phyloP scores from a whole-genome alignment of 2,113 vertebrate genomes.

The Bubo scandiacus region DNA sequence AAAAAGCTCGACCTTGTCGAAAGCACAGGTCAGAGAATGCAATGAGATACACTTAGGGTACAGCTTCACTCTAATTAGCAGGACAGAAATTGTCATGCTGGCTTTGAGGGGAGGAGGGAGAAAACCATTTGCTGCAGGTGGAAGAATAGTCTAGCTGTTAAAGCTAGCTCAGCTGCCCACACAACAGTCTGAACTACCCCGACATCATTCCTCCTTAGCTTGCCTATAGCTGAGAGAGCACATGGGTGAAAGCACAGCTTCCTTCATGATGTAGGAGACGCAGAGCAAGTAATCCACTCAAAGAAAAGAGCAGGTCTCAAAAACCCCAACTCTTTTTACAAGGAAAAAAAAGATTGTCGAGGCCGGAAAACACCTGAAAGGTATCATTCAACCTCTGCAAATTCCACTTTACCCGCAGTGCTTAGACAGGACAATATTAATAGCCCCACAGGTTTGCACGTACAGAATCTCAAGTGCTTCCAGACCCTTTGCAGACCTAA shows the following conservation, averaged over 20 bases:
- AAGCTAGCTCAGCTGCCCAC: not conserved
- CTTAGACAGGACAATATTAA: not conserved
- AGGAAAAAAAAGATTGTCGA: not conserved
- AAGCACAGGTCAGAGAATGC: not conserved
- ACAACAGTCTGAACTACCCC: not conserved
- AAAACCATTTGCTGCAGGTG: not conserved
- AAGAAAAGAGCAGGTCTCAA: not conserved
- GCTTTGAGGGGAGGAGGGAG: not conserved
- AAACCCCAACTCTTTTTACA: not conserved
- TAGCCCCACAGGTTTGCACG: not conserved
- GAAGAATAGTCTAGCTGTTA: fast-evolving
- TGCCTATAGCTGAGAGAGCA: not conserved
- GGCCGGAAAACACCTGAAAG: not conserved
- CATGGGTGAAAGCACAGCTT: not conserved
- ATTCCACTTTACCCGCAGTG: not conserved
- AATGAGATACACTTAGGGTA: not conserved
- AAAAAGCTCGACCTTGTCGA: not conserved
- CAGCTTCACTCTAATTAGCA: not conserved
- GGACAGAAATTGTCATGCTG: not conserved
- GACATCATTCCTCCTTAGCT: not conserved
- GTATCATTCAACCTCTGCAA: not conserved
- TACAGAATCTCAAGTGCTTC: not conserved
- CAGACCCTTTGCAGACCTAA: not conserved
- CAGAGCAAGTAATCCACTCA: not conserved
- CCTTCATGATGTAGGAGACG: not conserved